Percentiles rank a stretch among this genome's conserved stretches.
These are phyloP conservation scores for Galeruca laticollis DNA, from an alignment of 2,888 invertebrate species.

Conservation along the genomic window DNA sequence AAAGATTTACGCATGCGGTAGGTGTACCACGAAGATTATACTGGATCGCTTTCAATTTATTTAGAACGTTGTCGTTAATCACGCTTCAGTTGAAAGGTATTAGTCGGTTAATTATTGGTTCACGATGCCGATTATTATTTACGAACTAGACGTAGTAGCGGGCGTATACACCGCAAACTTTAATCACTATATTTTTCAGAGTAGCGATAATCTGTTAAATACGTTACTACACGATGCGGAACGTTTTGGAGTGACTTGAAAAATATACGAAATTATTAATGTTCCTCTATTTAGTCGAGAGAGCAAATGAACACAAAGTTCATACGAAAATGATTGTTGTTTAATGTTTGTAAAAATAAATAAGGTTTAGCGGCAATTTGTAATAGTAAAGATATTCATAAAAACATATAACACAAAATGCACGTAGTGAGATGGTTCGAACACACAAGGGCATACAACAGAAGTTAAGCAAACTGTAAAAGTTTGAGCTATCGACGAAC, in stretches of 20 bases:
- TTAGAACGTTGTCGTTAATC: background rate
- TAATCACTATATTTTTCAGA: constrained; percentile 8
- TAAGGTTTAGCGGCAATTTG: too few species aligned
- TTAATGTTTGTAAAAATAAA: too few species aligned
- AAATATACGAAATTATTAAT: background rate
- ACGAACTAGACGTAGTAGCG: constrained; percentile 3
- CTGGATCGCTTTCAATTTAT: background rate
- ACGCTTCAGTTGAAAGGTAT: constrained; percentile 5
- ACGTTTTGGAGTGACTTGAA: background rate
- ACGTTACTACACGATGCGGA: background rate
- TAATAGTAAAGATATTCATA: too few species aligned
- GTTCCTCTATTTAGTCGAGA: background rate
- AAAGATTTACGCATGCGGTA: background rate
- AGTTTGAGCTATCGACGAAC: too few species aligned
- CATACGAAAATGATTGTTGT: too few species aligned
- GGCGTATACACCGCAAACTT: background rate
- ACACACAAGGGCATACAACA: too few species aligned
- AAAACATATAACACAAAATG: too few species aligned
- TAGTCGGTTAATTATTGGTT: constrained; percentile 1
- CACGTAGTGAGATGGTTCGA: too few species aligned
- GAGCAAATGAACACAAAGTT: background rate
- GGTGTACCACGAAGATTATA: constrained; percentile 7
- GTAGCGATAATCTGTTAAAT: constrained; percentile 3
- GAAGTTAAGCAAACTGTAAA: too few species aligned
- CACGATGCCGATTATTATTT: constrained; percentile 7